Evolutionary conservation across 2,113 vertebrate species (phyloP), one percentile per base, ranked within the genome.

Genomic region (Barbus barbus): DNA sequence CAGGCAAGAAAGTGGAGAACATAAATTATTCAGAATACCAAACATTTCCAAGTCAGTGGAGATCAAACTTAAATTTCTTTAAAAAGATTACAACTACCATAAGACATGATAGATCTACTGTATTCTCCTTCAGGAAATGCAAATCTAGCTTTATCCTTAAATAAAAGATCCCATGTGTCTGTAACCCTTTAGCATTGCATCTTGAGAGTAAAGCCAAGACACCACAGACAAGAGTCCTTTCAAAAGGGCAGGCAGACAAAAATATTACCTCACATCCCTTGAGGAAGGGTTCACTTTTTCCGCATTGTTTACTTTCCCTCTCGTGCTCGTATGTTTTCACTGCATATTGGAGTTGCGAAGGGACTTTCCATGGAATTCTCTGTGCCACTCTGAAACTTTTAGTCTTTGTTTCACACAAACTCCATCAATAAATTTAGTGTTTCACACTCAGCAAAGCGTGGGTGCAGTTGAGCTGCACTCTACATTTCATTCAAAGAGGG

Each of bases 261-360:
- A 79, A 85, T 78, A 83, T 79, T 48, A 75, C 58, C 80, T 67
- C 84, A 75, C 69, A 53, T 84, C 72, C 31, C 78, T 71, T 80
- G 73, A 76, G 28, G 73, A 85, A 60, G 75, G 63, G 74, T 46
- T 78, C 36, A 71, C n/a, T 36, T 87, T 87, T 85, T 83, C 33
- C 7, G 67, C 81, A 85, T 85, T 85, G 76, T 85, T 85, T 87
- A 80, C 84, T 85, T 83, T 83, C 48, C 36, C 48, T 53, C 53
- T 67, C 78, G 58, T 76, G 44, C 58, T 28, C 22, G 22, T 67
- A 63, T 41, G 58, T 77, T 81, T 83, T 78, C 72, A 69, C 38
- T 76, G 72, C 16, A 78, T 75, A 75, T 44, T 83, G 56, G 48
- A 22, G 60, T 14, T 84, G 65, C 73, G 41, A 82, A 71, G 76